phyloP scores from a whole-genome alignment of 2,888 invertebrate genomes.

The Esperia sulphurella region DNA sequence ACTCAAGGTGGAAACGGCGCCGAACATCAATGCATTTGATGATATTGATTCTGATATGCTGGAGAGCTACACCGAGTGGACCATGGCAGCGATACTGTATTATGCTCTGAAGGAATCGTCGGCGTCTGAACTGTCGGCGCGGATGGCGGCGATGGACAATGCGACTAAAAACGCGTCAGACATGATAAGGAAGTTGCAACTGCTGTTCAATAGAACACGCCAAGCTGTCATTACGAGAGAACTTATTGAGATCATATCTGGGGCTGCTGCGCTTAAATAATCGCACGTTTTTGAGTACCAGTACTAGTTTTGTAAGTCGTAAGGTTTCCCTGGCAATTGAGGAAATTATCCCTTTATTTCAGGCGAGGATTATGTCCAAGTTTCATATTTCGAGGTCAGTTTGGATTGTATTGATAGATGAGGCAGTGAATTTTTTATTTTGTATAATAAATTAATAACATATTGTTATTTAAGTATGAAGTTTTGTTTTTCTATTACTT shows the following conservation, averaged over 20 bases:
- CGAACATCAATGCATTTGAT: constrained; percentile 84
- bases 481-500: too few relatives aligned
- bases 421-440: too few relatives aligned
- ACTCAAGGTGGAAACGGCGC: constrained; percentile 74
- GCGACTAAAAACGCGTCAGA: constrained; percentile 91
- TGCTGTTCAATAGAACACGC: constrained; percentile 87
- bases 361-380: too few relatives aligned
- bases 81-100: constrained; percentile 83
- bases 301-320: too few relatives aligned
- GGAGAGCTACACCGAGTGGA: constrained; percentile 85
- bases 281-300: not conserved
- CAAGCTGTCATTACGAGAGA: constrained; percentile 93
- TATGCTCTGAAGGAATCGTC: constrained; percentile 88
- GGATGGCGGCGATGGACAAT: constrained; percentile 92
- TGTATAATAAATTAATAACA: too few relatives aligned
- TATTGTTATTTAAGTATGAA: too few relatives aligned
- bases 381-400: too few relatives aligned
- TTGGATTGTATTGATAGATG: too few relatives aligned
- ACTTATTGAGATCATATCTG: constrained; percentile 94
- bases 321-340: too few relatives aligned
- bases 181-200: constrained; percentile 86
- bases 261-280: constrained; percentile 86
- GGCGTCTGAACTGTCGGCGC: constrained; percentile 87
- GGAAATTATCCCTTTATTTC: too few relatives aligned
- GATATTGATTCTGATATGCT: constrained; percentile 84